These are phyloP conservation scores for Mustela nigripes DNA, from an alignment of 2,113 vertebrate species.

Conservation along the genomic window DNA sequence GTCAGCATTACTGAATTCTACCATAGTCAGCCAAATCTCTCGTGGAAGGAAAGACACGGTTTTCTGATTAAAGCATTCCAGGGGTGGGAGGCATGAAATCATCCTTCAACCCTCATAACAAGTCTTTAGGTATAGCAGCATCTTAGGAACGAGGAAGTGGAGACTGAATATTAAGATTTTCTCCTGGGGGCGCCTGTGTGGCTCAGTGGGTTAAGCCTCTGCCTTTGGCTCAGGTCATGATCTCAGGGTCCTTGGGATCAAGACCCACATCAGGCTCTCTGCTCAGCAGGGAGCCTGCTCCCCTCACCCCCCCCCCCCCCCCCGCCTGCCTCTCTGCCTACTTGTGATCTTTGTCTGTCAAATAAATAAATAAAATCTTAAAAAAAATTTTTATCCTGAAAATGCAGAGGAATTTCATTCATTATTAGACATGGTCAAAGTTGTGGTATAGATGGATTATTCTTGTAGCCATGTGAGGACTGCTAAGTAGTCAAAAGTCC, in stretches of 20 bases:
- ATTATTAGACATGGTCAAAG: not conserved
- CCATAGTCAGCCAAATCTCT: not conserved
- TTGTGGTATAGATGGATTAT: not conserved
- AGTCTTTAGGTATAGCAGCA: not conserved
- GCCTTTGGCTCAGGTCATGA: no score
- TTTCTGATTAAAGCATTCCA: not conserved
- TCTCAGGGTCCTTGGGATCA: no score
- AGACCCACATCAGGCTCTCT: no score
- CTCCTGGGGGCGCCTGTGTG: not conserved
- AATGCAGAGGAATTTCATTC: not conserved
- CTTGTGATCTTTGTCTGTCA: no score
- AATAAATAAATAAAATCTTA: no score
- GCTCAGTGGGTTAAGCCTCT: no score
- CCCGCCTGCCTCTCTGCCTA: no score
- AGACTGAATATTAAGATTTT: not conserved
- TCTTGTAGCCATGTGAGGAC: not conserved
- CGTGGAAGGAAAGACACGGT: not conserved
- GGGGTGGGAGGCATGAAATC: not conserved
- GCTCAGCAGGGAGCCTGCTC: no score
- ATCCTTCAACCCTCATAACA: not conserved
- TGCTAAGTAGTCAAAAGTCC: not conserved
- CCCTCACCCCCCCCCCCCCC: no score
- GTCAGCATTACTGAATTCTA: not conserved
- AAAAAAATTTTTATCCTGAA: not conserved
- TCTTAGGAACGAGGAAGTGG: not conserved